Base-by-base conservation (phyloP, 2,888 invertebrate genomes). In the Drosophila lacicola region DNA sequence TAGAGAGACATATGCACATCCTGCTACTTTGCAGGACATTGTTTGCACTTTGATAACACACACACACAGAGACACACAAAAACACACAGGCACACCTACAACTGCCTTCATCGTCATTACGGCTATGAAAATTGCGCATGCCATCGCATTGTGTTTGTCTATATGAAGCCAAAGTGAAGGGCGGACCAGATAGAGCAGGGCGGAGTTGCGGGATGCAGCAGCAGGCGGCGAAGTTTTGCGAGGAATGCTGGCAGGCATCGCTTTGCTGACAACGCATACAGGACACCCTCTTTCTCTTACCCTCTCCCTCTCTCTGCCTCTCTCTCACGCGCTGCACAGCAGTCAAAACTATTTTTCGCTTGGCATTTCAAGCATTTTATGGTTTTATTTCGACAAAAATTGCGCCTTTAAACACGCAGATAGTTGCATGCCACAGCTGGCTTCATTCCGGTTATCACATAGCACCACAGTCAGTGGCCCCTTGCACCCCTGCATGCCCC, bases 21-120 rank as follows among this genome's bases (percentile, higher is more conserved):
- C 83, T 84, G 86, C 81, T 87, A 85, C 84, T 86, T 88, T 85
- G 80, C 85, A 85, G 88, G 87, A 85, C 85, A 86, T 88, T 85
- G 85, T 85, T 88, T 85, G 85, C 73, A 69, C 81, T 86, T 81
- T 83, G 88, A 88, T 85, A 86, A 85, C 81, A 75, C 64, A 67
- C 53, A 70, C 33, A 29, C 50, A 56, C 37, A 63, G 46, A 56
- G 21, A 61, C 36, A 49, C 44, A 51, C n/a, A 45, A 47, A 64
- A 45, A 37, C 44, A 60, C 19, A 55, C 21, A 57, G 61, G 54
- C 45, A 58, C 45, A 63, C 54, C 67, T 60, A 69, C 34, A 44
- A 33, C 44, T 58, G 66, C 72, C 13, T 41, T 53, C 67, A 55
- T 67, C 73, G 76, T 82, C 82, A 83, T 82, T 83, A 83, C 82